phyloP scores from a whole-genome alignment of 2,888 invertebrate species.

The Apotomis turbidana region DNA sequence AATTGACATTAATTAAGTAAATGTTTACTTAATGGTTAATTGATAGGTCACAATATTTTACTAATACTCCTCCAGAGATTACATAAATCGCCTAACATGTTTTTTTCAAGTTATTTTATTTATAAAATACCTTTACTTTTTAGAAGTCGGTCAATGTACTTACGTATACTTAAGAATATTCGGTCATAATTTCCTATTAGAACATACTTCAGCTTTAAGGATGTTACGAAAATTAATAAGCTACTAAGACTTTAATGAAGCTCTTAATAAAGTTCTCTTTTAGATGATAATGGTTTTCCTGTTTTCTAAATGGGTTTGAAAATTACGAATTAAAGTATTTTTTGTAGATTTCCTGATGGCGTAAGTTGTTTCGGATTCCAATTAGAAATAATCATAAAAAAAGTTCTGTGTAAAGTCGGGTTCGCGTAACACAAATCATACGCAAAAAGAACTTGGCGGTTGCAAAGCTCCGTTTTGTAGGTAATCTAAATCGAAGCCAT shows the following conservation, averaged over 20 bases:
- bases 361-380: background rate
- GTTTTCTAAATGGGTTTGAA: slow-evolving; percentile 11
- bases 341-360: slow-evolving; percentile 1
- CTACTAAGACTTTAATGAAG: slow-evolving; percentile 15
- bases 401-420: no score
- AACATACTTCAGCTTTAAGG: background rate
- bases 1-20: no score
- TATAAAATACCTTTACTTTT: no score
- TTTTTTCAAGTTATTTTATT: no score
- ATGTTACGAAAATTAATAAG: slow-evolving; percentile 6
- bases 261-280: slow-evolving; percentile 14
- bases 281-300: slow-evolving; percentile 17
- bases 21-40: no score
- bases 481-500: no score
- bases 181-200: slow-evolving; percentile 4
- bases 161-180: background rate
- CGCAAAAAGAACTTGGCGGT: background rate
- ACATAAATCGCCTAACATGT: no score
- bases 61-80: no score
- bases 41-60: no score
- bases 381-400: no score
- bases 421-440: no score
- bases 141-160: no score
- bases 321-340: slow-evolving; percentile 2
- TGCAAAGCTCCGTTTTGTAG: background rate